Base-by-base conservation (phyloP, 2,797 vertebrate genomes). In the Rhinichthys osculus region DNA sequence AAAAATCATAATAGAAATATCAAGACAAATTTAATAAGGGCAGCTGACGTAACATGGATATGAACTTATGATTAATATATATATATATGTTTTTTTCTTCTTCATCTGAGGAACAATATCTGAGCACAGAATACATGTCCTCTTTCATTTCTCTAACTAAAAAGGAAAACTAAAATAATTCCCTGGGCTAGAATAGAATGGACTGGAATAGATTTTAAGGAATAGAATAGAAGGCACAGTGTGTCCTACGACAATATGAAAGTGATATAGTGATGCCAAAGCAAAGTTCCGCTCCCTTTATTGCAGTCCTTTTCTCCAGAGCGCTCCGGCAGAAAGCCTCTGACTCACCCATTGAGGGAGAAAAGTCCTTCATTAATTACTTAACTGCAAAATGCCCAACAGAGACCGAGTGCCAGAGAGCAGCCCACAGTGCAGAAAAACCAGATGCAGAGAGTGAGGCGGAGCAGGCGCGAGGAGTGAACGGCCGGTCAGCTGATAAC, bases 341-440 rank as follows among this genome's bases (percentile, higher is more conserved):
- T 91, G 88, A 91, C 82, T 92, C 90, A 89, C 81, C 86, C 90
- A 89, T 40, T 87, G 87, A 89, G 79, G 72, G 70, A 81, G 78
- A 84, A 88, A 90, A 78, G 86, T 59, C 89, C 83, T 84, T 69
- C 70, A 89, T 92, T 90, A 91, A 91, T 91, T 90, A 89, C 88
- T 84, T 87, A 81, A 90, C 79, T 76, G 87, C 73, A 78, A 84
- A 82, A 86, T 52, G 82, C 69, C 81, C 76, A 81, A 89, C 81
- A 84, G 50, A 86, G 82, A 85, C 81, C 9, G 59, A 83, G 83
- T 40, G 62, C 85, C 57, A 78, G 7, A 44, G 47, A 88, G 79
- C 81, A 82, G 85, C 77, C 87, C 66, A 64, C 44, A 64, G 76
- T 23, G 35, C 80, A 77, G 71, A 44, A 72, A 66, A 74, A 62